Evolutionary conservation across 1,140 invertebrate genomes (phyloP).

Genomic region (Drosophila hydei): DNA sequence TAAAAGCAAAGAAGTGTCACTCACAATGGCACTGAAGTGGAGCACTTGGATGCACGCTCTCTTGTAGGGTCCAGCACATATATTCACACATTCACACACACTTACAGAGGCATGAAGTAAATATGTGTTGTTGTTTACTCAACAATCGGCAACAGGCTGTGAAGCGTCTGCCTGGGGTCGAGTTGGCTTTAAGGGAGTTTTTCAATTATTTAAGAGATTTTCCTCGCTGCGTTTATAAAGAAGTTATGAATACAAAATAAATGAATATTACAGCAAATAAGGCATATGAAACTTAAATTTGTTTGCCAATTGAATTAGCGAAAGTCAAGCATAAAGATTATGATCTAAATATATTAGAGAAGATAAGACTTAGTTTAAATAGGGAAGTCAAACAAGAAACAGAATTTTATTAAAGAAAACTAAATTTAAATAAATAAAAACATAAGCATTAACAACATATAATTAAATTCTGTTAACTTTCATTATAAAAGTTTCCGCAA

Average conservation of each 20-base stretch:
- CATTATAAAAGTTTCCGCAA: no score
- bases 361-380: neutral
- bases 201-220: constrained; percentile 33
- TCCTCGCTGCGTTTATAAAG: neutral
- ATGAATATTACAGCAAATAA: neutral
- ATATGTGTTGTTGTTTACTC: constrained; percentile 57
- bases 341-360: neutral
- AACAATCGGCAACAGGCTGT: constrained; percentile 71
- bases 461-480: neutral
- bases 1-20: constrained; percentile 56
- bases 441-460: no score
- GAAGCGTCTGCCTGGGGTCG: constrained; percentile 13
- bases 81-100: constrained; percentile 4
- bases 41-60: constrained; percentile 25
- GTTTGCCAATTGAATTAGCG: neutral
- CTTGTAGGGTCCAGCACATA: constrained; percentile 30
- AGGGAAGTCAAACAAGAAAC: no score
- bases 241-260: neutral
- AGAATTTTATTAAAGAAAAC: no score
- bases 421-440: no score
- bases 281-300: neutral
- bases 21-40: constrained; percentile 65
- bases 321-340: neutral
- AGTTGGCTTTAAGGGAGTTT: constrained; percentile 29
- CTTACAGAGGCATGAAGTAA: constrained; percentile 49